These are phyloP conservation scores for Tuberolachnus salignus DNA, from an alignment of 2,888 invertebrate genomes.

Conservation along the genomic window DNA sequence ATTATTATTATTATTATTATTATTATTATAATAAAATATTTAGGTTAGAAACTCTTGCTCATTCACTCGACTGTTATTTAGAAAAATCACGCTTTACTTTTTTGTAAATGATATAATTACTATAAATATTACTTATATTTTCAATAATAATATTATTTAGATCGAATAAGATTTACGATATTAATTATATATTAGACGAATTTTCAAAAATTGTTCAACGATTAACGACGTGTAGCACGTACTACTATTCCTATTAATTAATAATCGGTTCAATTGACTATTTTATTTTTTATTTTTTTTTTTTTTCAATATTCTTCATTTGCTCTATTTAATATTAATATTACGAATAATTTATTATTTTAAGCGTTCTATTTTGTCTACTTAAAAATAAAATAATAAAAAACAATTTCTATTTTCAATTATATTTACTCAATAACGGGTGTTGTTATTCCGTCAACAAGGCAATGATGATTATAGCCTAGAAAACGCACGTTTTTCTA, in stretches of 20 bases:
- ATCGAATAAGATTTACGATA: not conserved
- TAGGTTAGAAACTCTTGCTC: constrained; percentile 53
- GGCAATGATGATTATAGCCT: not conserved
- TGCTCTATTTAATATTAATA: constrained; percentile 42
- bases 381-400: not conserved
- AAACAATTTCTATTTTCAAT: constrained; percentile 51
- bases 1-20: constrained; percentile 28
- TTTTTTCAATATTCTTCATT: constrained; percentile 35
- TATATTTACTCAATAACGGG: not conserved
- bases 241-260: not conserved
- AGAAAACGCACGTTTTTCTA: too few relatives aligned
- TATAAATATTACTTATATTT: constrained; percentile 19
- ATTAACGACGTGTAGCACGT: not conserved
- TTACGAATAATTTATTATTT: constrained; percentile 11
- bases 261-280: constrained; percentile 15
- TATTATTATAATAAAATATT: constrained; percentile 7
- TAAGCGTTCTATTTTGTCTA: constrained; percentile 56
- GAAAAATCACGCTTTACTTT: constrained; percentile 54
- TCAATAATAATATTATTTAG: constrained; percentile 16
- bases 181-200: not conserved
- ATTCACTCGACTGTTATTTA: constrained; percentile 55
- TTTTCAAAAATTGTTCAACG: not conserved
- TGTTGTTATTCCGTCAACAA: not conserved
- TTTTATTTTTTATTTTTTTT: too few relatives aligned
- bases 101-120: constrained; percentile 23